Percentiles rank a stretch among this genome's conserved stretches.
Evolutionary conservation across 2,113 vertebrate species (phyloP).

Genomic region (Aramus guarauna): DNA sequence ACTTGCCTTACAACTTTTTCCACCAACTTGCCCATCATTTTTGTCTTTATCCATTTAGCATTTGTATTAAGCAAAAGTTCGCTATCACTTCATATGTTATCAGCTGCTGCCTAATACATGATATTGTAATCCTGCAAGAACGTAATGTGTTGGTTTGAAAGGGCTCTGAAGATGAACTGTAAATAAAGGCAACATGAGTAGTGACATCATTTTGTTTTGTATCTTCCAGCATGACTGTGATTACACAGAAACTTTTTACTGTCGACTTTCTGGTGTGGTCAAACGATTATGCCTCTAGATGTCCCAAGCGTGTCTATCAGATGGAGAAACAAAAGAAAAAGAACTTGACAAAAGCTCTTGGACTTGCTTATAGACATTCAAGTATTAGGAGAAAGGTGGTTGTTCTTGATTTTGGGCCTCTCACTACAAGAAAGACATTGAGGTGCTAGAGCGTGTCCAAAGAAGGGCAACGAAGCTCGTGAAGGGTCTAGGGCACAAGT

Average conservation of each 20-base stretch:
- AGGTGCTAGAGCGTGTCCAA: no score
- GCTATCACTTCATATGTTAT: neutral
- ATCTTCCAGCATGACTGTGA: neutral
- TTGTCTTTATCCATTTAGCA: constrained; percentile 44
- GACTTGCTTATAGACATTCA: neutral
- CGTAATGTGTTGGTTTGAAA: neutral
- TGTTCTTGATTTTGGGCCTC: neutral
- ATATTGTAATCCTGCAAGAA: neutral
- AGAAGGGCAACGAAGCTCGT: no score
- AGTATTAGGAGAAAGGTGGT: neutral
- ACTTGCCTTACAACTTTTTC: constrained; percentile 56
- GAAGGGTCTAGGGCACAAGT: no score
- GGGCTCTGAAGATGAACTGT: neutral
- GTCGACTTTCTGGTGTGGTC: neutral
- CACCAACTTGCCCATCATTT: constrained; percentile 35
- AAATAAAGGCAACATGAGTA: neutral
- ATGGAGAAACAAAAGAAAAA: neutral
- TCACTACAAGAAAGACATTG: no score
- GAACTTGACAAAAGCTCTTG: neutral
- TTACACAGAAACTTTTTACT: constrained; percentile 14
- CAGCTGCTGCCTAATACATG: constrained; percentile 10
- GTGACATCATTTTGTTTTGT: neutral
- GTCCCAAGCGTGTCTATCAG: neutral
- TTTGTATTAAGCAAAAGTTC: constrained; percentile 55
- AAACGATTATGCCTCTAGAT: neutral